Evolutionary conservation across 2,797 vertebrate genomes (phyloP), one percentile per base, ranked within the genome.

Genomic region (Lepus oiostolus): DNA sequence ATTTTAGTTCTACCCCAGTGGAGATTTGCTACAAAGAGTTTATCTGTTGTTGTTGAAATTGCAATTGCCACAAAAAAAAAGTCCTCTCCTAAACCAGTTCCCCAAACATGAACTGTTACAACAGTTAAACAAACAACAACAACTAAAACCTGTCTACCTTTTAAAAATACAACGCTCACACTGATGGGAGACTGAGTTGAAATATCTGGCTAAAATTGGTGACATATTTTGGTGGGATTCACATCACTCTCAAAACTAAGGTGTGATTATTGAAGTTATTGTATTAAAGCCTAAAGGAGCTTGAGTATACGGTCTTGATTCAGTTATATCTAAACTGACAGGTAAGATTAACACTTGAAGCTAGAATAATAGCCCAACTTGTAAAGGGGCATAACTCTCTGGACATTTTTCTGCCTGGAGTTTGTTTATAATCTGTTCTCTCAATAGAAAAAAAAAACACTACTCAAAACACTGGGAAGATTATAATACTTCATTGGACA

Each of bases 1-100:
- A 99, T 99, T 99, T 99, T 99, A 99, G 98, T 99, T 99, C 99
- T 99, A 99, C 98, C 88, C 98, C 98, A 99, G 98, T 97, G 98
- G 98, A 99, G 99, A 99, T 99, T 98, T 98, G 98, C 99, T 99
- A 98, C 98, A 98, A 98, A 98, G 98, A 98, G 98, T 99, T 99
- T 99, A 98, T 98, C 98, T 98, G 98, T 98, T 97, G 98, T 98
- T 98, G 98, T 99, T 99, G 99, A 99, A 99, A 98, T 80, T 98
- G 98, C 98, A 98, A 97, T 98, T 98, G 95, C 95, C 96, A 96
- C 92, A 95, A 96, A 96, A 93, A 96, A 98, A 98, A 98, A 96
- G n/a, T 92, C 95, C 98, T 97, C 96, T 97, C 97, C 97, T 88
- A 98, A 98, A 96, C 97, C 95, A 95, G 96, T 97, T 97, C 94